Evolutionary conservation across 2,113 vertebrate species (phyloP), one percentile per base, ranked within the genome.

Genomic region (Oreochromis niloticus): DNA sequence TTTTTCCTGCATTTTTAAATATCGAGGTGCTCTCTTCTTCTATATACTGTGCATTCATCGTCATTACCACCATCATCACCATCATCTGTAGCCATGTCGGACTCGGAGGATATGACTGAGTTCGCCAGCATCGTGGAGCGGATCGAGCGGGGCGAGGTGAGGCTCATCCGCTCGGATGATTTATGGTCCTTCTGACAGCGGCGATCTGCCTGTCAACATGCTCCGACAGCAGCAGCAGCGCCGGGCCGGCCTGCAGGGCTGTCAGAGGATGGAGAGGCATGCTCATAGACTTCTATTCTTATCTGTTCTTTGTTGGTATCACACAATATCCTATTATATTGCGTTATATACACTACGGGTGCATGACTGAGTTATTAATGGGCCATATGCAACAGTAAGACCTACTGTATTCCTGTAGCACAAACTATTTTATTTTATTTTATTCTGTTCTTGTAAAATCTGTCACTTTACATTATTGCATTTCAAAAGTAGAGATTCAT

Each of bases 111-210:
- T 9, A 90, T 96, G 27, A 55, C 95, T 13, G 96, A 97, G 89
- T 98, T 99, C 87, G 95, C 95, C 88, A 98, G 97, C 95, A 96
- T 98, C 91, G 90, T 97, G 96, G 97, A 98, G 86, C 90, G 98
- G 81, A 94, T 99, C 85, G 96, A 97, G 87, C 90, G 92, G 81
- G 97, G 96, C 89, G 97, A 98, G 98, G 98, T 98, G 94, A 95
- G 93, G 86, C 8, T 59, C 81, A 8, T 73, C 83, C 82, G 24
- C 43, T 78, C 3, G 78, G 90, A 89, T 90, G 90, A 91, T 92
- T 87, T 88, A 88, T 19, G 88, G 80, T 59, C n/a, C 71, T 14
- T 27, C 6, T 93, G 94, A 91, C 92, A 89, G 91, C 87, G 19
- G 85, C 54, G 83, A 80, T 83, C 52, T 90, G 93, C 13, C 87